Evolutionary conservation across 2,797 vertebrate genomes (phyloP).

Genomic region (Odontamblyopus lacepedii): DNA sequence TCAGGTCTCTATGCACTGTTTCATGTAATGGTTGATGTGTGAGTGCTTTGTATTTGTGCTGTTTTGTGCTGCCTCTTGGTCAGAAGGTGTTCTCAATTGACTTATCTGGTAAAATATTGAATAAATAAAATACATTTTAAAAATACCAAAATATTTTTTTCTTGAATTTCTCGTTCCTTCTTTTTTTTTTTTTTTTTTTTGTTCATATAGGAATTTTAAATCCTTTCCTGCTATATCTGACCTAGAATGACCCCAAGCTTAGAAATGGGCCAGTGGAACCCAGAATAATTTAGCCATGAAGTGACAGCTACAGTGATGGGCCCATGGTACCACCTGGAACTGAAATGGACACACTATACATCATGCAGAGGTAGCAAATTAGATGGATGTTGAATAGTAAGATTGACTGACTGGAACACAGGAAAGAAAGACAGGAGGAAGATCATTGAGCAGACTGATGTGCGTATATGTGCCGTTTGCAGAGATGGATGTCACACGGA

Average conservation of each 20-base stretch:
- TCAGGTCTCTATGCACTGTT: no score
- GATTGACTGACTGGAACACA: slow-evolving; percentile 39
- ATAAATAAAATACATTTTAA: no score
- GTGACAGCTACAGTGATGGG: slow-evolving; percentile 63
- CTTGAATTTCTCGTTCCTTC: no score
- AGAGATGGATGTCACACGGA: slow-evolving; percentile 36
- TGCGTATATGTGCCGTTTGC: slow-evolving; percentile 39
- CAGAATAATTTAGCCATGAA: slow-evolving; percentile 68
- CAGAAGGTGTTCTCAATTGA: no score
- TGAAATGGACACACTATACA: slow-evolving; percentile 33
- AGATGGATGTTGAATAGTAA: slow-evolving; percentile 38
- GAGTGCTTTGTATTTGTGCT: no score
- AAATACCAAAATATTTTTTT: no score
- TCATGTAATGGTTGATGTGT: no score
- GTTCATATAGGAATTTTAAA: no score
- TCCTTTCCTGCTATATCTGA: no score
- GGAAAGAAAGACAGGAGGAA: slow-evolving; percentile 25
- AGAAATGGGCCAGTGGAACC: slow-evolving; percentile 64
- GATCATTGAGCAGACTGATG: slow-evolving; percentile 43
- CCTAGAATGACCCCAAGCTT: slow-evolving; percentile 16
- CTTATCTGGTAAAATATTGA: no score
- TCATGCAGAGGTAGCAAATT: slow-evolving; percentile 43
- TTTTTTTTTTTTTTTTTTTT: no score
- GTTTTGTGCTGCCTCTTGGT: no score
- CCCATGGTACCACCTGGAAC: slow-evolving; percentile 49